Conservation (phyloP, 2,888 invertebrate genomes). For the Meiosimyza decipiens region DNA sequence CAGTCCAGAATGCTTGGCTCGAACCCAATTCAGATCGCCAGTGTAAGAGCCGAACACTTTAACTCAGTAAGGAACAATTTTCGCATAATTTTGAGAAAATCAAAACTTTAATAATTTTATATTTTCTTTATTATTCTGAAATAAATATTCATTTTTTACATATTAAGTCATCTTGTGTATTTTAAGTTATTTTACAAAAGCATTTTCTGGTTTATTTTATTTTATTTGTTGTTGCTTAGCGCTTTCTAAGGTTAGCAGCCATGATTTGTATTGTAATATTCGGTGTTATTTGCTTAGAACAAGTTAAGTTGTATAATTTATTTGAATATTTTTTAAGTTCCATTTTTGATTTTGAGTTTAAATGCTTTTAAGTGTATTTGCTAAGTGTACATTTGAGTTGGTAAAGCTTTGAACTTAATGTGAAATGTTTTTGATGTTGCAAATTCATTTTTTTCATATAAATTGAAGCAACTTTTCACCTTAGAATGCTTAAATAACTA, state of each 20-base stretch:
- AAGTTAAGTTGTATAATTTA: slow-evolving; percentile 36
- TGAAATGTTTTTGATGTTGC: not conserved
- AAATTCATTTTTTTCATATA: slow-evolving; percentile 33
- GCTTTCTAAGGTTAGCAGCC: not conserved
- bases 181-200: slow-evolving; percentile 29
- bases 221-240: slow-evolving; percentile 1
- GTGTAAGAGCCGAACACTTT: too few relatives aligned
- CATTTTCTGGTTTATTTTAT: slow-evolving; percentile 6
- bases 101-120: not conserved
- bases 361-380: not conserved
- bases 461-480: not conserved
- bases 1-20: too few relatives aligned
- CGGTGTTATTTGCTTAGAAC: slow-evolving; percentile 43
- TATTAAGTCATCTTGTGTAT: too few relatives aligned
- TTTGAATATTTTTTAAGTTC: slow-evolving; percentile 9
- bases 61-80: not conserved
- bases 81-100: not conserved
- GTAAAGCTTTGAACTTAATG: slow-evolving; percentile 3
- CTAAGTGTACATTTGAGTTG: not conserved
- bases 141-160: not conserved
- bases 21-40: too few relatives aligned
- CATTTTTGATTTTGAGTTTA: not conserved
- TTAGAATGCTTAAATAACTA: slow-evolving; percentile 41
- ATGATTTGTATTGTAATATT: slow-evolving; percentile 1
- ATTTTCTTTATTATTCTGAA: slow-evolving; percentile 13